These are phyloP conservation scores for Dicycla oo DNA, from an alignment of 2,888 invertebrate species.

Conservation along the genomic window DNA sequence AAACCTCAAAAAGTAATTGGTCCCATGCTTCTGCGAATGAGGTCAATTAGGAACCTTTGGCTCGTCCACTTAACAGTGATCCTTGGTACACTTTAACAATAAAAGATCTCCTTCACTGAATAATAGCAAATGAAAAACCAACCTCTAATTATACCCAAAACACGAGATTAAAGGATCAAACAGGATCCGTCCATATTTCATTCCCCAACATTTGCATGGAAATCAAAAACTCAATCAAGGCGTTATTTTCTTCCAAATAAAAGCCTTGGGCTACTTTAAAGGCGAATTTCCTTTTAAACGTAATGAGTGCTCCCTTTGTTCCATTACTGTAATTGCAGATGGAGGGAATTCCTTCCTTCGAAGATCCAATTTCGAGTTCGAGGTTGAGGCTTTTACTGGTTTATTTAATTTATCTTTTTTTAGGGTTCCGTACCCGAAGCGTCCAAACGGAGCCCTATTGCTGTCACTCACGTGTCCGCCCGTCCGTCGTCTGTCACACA, in stretches of 20 bases:
- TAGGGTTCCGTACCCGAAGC: no score
- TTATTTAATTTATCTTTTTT: constrained; percentile 50
- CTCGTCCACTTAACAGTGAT: no score
- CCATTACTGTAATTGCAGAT: constrained; percentile 46
- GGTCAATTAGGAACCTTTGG: background rate
- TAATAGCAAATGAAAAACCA: background rate
- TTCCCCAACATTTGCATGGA: constrained; percentile 40
- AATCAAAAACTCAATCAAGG: constrained; percentile 48
- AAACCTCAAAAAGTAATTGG: no score
- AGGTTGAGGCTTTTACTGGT: constrained; percentile 39
- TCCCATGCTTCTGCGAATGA: no score
- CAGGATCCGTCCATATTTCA: constrained; percentile 14
- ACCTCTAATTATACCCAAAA: background rate
- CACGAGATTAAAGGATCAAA: constrained; percentile 27
- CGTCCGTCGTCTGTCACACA: no score
- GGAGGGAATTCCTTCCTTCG: constrained; percentile 34
- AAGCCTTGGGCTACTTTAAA: constrained; percentile 30
- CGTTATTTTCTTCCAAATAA: constrained; percentile 40
- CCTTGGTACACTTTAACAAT: background rate
- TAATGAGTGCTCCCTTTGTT: constrained; percentile 55
- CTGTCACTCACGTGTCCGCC: no score
- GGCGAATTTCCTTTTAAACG: constrained; percentile 23
- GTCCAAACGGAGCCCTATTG: no score
- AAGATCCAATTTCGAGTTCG: constrained; percentile 53
- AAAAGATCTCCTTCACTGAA: background rate